These are phyloP conservation scores for Rhagoletis zephyria DNA, from an alignment of 1,140 invertebrate genomes.

Conservation along the genomic window DNA sequence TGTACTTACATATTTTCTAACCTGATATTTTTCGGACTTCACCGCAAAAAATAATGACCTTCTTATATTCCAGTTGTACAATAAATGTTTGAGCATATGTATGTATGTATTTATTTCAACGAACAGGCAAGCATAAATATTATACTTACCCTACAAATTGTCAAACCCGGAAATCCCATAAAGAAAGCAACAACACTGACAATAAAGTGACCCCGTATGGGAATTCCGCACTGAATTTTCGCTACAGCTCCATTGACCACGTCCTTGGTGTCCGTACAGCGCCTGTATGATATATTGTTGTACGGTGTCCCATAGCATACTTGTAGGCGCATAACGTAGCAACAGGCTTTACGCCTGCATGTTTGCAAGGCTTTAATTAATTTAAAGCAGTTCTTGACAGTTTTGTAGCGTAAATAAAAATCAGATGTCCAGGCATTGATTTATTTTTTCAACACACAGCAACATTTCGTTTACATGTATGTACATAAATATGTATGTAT, in stretches of 20 bases:
- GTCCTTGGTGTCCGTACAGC: background rate
- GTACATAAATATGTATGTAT: too few species aligned
- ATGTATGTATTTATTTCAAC: too few species aligned
- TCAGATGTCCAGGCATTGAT: constrained; percentile 47
- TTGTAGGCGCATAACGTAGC: constrained; percentile 1
- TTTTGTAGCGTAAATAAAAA: constrained; percentile 52
- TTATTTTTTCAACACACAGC: constrained; percentile 10
- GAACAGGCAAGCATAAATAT: too few species aligned
- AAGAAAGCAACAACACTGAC: background rate
- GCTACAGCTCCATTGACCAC: background rate
- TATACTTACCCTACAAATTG: background rate
- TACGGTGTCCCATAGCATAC: background rate
- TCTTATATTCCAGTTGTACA: too few species aligned
- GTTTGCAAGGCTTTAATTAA: constrained; percentile 47
- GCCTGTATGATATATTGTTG: background rate
- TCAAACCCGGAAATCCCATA: background rate
- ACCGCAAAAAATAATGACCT: too few species aligned
- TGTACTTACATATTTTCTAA: too few species aligned
- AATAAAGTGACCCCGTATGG: background rate
- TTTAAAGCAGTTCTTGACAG: constrained; percentile 53
- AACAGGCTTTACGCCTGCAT: background rate
- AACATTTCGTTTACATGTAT: background rate
- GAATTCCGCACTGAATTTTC: background rate
- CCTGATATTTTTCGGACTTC: too few species aligned
- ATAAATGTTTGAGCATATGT: too few species aligned